Conservation (phyloP, 2,888 invertebrate genomes). For the Ethmia dodecea region DNA sequence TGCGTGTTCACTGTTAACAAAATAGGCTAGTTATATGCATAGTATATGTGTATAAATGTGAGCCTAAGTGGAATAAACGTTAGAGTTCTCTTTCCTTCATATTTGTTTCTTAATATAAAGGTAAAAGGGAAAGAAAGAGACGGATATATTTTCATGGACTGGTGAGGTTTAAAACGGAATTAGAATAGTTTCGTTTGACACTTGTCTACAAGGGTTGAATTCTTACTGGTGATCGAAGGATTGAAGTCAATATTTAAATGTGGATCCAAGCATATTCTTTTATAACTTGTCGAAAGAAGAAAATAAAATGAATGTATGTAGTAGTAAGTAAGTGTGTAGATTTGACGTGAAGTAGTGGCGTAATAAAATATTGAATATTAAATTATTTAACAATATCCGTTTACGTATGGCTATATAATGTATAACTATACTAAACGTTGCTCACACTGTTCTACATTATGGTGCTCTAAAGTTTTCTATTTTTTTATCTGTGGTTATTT, state of each 20-base stretch:
- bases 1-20: slow-evolving; percentile 30
- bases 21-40: slow-evolving; percentile 64
- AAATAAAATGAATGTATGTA: too few relatives aligned
- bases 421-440: slow-evolving; percentile 20
- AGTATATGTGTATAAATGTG: slow-evolving; percentile 53
- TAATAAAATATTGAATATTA: neutral
- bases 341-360: slow-evolving; percentile 4
- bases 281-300: too few relatives aligned
- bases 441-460: slow-evolving; percentile 35
- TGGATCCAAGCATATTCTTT: too few relatives aligned
- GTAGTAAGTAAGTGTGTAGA: slow-evolving; percentile 10
- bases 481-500: neutral
- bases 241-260: too few relatives aligned
- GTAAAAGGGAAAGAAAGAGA: slow-evolving; percentile 36
- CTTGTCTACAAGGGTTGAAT: too few relatives aligned
- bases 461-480: slow-evolving; percentile 8
- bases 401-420: slow-evolving; percentile 15
- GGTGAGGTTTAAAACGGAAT: neutral
- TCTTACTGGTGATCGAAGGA: too few relatives aligned
- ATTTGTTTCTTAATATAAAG: slow-evolving; percentile 55
- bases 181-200: too few relatives aligned
- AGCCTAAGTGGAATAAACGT: slow-evolving; percentile 32
- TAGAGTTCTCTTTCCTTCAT: slow-evolving; percentile 57
- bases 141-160: slow-evolving; percentile 17
- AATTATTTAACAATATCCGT: slow-evolving; percentile 4